These are phyloP conservation scores for Puma concolor DNA, from an alignment of 2,113 vertebrate species.

Conservation along the genomic window DNA sequence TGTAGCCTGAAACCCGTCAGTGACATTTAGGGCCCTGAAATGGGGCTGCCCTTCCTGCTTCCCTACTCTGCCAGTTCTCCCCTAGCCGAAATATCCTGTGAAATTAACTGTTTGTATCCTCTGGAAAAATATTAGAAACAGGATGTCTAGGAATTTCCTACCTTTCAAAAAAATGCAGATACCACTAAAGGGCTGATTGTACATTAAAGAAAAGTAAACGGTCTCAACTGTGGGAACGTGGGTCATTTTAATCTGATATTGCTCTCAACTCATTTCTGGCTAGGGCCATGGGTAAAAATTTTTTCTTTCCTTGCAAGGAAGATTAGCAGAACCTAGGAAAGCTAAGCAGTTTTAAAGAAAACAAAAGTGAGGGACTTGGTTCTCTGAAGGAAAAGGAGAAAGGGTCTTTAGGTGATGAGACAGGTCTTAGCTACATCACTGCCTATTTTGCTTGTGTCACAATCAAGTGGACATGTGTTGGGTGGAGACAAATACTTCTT, in stretches of 20 bases:
- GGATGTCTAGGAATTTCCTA: background rate
- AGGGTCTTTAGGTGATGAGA: background rate
- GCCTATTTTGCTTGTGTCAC: background rate
- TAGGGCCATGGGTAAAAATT: too few species aligned
- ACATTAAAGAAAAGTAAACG: background rate
- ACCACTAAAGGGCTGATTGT: background rate
- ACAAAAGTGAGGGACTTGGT: background rate
- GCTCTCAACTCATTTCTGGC: background rate
- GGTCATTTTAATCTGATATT: background rate
- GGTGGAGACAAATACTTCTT: background rate
- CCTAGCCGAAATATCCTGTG: background rate
- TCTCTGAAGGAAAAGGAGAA: background rate
- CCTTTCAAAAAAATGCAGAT: background rate
- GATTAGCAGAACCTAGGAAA: background rate
- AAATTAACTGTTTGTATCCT: background rate
- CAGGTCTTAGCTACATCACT: background rate
- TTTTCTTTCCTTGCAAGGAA: background rate
- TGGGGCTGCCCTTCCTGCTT: background rate
- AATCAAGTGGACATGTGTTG: background rate
- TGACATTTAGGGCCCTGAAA: background rate
- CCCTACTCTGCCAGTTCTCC: background rate
- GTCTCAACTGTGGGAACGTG: background rate
- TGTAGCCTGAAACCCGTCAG: background rate
- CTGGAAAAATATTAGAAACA: background rate
- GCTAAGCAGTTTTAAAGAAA: background rate